Conservation (phyloP, 37 sponge, comb jelly and placozoan species). For the Agelas oroides region DNA sequence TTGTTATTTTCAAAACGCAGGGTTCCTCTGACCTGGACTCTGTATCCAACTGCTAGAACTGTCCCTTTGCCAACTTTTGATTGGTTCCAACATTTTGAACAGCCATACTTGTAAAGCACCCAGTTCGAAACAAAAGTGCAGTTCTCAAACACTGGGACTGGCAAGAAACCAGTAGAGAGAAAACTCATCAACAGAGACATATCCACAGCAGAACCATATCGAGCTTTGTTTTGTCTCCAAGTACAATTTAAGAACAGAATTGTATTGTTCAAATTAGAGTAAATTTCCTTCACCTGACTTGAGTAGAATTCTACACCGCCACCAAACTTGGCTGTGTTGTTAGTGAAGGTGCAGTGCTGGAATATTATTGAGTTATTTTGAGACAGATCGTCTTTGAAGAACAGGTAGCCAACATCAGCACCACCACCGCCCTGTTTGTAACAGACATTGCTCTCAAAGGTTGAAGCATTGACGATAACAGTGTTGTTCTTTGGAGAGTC, state of each 20-base stretch:
- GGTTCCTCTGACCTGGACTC: neutral
- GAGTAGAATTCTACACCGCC: slow-evolving; percentile 1
- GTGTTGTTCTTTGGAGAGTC: neutral
- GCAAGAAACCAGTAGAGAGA: slow-evolving; percentile 3
- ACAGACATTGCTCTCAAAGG: neutral
- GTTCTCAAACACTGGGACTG: slow-evolving; percentile 10
- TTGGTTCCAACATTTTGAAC: neutral
- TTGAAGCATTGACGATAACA: neutral
- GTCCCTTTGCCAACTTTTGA: neutral
- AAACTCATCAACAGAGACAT: neutral
- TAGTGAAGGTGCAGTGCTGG: neutral
- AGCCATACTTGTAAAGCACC: neutral
- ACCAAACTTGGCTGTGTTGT: neutral
- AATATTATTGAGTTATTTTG: neutral
- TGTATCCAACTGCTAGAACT: neutral
- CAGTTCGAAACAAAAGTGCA: slow-evolving; percentile 9
- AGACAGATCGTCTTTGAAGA: neutral
- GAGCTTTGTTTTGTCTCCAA: slow-evolving; percentile 20
- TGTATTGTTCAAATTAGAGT: neutral
- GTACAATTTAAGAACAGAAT: slow-evolving; percentile 7
- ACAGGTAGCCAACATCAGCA: neutral
- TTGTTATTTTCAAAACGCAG: neutral
- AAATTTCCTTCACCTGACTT: neutral
- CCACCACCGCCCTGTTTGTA: neutral
- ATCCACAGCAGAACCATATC: slow-evolving; percentile 29